Evolutionary conservation across 1,140 invertebrate genomes (phyloP), one percentile per base, ranked within the genome.

Genomic region (Scaptomyza montana): DNA sequence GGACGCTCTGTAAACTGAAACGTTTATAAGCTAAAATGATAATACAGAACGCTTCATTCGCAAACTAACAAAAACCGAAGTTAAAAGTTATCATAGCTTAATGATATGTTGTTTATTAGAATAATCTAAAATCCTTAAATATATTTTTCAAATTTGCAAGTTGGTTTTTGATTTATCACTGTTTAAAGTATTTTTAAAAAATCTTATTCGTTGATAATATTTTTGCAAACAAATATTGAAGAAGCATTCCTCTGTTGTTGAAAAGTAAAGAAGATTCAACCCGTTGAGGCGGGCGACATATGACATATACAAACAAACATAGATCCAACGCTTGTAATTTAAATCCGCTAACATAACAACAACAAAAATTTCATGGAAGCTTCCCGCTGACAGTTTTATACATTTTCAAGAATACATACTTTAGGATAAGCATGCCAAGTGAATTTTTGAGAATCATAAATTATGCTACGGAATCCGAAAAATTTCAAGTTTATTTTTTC

Each of bases 281-380:
- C 36, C 36, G 50, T 66, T 70, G 67, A 64, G 61, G 51, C 68
- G 65, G 54, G 12, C 25, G 25, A 30, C 61, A 65, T 33, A 33
- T 33, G 7, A 36, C 33, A 36, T 9, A 8, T 3, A 9, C 33
- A 36, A 9, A 36, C 33, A 71, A 64, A 49, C 36, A 41, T 5
- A 53, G 41, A 51, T 41, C n/a, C 21, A 16, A 16, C 25, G 41
- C 28, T 33, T 54, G 66, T 47, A 51, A 71, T 57, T 51, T 5
- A 53, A 69, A n/a, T 54, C 50, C 25, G 19, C n/a, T 25, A 12
- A 45, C 25, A 49, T 28, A 33, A 12, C 5, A 53, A 56, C 2
- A 54, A 12, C 8, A 16, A 16, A 16, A 16, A 16, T 16, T 8
- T 30, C 13, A 30, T 30, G 5, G 28, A 33, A 33, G 30, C 30